Evolutionary conservation across 2,888 invertebrate genomes (phyloP).

Genomic region (Ashinkailepas kermadecensis): DNA sequence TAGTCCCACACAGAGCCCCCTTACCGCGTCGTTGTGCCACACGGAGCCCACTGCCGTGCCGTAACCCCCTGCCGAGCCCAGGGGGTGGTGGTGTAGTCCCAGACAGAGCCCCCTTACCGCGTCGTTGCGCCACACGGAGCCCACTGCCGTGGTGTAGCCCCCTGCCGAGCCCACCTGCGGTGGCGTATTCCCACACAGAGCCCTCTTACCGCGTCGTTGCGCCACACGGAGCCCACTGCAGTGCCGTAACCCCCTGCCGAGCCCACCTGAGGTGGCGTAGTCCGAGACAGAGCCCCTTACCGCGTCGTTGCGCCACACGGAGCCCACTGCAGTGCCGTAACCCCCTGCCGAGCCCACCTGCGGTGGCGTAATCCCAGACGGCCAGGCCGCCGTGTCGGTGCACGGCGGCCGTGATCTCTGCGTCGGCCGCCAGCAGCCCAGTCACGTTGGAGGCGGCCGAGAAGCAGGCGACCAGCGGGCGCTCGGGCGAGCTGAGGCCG

Average conservation of each 20-base stretch:
- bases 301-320: not conserved
- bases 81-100: not conserved
- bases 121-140: not conserved
- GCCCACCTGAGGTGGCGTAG: not conserved
- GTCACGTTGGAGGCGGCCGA: constrained; percentile 81
- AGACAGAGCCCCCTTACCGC: not conserved
- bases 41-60: not conserved
- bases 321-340: not conserved
- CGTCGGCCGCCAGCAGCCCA: constrained; percentile 75
- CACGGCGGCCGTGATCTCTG: constrained; percentile 67
- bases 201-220: not conserved
- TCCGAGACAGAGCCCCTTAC: not conserved
- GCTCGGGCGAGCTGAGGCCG: constrained; percentile 48
- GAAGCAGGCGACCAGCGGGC: constrained; percentile 73
- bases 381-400: constrained; percentile 75
- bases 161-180: not conserved
- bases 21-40: not conserved
- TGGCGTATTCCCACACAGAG: not conserved
- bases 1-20: constrained; percentile 71
- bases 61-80: not conserved
- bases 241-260: not conserved
- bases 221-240: not conserved
- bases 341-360: constrained; percentile 45
- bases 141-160: not conserved
- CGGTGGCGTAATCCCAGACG: constrained; percentile 84